Conservation (phyloP, 2,797 vertebrate species). For the Sciurus carolinensis region DNA sequence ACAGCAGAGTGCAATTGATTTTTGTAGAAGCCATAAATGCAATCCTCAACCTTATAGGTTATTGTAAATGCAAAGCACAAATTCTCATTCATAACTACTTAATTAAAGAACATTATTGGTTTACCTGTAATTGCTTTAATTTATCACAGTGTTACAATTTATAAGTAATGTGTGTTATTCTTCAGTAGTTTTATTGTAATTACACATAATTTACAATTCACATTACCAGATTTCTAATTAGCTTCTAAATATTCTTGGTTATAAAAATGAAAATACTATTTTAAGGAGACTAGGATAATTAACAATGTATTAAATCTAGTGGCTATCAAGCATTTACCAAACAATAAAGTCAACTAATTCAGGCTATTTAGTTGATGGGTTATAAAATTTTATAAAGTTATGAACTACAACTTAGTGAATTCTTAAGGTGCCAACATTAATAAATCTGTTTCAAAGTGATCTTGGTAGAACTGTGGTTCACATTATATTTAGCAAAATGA, state of each 20-base stretch:
- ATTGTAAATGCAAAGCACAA: conserved; percentile 83
- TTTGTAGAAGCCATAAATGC: conserved; percentile 80
- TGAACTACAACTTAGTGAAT: neutral
- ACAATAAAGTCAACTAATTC: conserved; percentile 80
- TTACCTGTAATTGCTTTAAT: conserved; percentile 90
- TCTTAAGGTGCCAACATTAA: neutral
- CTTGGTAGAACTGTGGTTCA: neutral
- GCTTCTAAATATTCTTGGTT: conserved; percentile 85
- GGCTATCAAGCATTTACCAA: conserved; percentile 77
- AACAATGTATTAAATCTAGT: conserved; percentile 84
- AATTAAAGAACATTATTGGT: conserved; percentile 89
- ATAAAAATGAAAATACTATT: conserved; percentile 86
- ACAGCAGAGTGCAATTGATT: conserved; percentile 77
- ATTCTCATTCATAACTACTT: conserved; percentile 88
- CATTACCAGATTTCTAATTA: conserved; percentile 87
- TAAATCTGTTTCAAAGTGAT: conserved; percentile 20
- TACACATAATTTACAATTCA: conserved; percentile 88
- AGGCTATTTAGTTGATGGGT: conserved; percentile 60
- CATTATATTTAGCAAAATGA: neutral
- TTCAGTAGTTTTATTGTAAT: conserved; percentile 88
- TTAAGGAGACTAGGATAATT: conserved; percentile 84
- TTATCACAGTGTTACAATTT: conserved; percentile 88
- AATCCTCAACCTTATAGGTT: conserved; percentile 82
- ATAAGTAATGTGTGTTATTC: conserved; percentile 86
- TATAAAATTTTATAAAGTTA: conserved; percentile 75